Percentiles rank a stretch among this genome's conserved stretches.
Evolutionary conservation across 1,140 invertebrate species (phyloP).

Genomic region (honey bee (Apis mellifera)): DNA sequence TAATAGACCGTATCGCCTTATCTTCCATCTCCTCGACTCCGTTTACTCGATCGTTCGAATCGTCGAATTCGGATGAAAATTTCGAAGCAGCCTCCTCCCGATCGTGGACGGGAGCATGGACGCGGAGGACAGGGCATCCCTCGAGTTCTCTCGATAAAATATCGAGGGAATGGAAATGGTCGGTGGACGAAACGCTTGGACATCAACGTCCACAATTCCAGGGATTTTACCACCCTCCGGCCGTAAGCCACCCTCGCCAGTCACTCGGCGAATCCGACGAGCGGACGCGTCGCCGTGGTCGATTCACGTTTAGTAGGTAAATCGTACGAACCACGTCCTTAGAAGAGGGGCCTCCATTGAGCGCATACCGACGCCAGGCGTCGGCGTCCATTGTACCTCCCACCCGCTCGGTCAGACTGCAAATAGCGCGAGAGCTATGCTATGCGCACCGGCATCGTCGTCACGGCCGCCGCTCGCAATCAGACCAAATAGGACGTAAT

Average conservation of each 20-base stretch:
- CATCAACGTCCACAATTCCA: slow-evolving; percentile 31
- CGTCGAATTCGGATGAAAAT: no score
- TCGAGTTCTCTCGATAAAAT: slow-evolving; percentile 19
- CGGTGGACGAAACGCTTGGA: slow-evolving; percentile 25
- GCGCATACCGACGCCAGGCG: slow-evolving; percentile 64
- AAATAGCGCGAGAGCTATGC: slow-evolving; percentile 65
- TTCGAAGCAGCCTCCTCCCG: no score
- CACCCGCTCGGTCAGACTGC: slow-evolving; percentile 44
- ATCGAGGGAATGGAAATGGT: slow-evolving; percentile 41
- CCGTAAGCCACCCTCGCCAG: not conserved
- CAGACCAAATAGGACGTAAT: slow-evolving; percentile 77
- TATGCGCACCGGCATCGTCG: slow-evolving; percentile 60
- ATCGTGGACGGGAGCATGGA: not conserved
- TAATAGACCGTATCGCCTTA: no score
- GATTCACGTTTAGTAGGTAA: slow-evolving; percentile 49
- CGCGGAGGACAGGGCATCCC: not conserved
- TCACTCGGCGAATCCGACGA: slow-evolving; percentile 19
- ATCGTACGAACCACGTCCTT: slow-evolving; percentile 43
- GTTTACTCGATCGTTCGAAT: no score
- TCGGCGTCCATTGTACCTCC: slow-evolving; percentile 63
- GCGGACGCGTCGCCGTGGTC: slow-evolving; percentile 12
- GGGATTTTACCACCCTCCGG: slow-evolving; percentile 30
- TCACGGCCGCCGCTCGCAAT: slow-evolving; percentile 60
- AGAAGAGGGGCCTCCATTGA: slow-evolving; percentile 65
- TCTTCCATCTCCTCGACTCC: no score